Evolutionary conservation across 2,888 invertebrate genomes (phyloP).

Genomic region (Sesia apiformis): DNA sequence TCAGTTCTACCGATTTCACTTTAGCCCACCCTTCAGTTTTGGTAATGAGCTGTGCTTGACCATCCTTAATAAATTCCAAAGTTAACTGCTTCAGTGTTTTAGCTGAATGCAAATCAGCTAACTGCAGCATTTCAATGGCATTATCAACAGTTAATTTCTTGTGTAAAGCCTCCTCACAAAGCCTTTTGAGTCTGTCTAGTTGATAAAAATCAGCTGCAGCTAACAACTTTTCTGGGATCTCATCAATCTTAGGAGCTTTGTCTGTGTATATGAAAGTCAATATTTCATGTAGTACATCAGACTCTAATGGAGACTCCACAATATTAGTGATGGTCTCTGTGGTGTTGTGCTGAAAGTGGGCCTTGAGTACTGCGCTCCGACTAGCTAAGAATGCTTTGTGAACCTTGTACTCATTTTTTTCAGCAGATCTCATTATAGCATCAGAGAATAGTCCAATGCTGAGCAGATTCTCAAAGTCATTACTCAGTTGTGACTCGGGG

Average conservation of each 20-base stretch:
- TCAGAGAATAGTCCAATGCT: slow-evolving; percentile 55
- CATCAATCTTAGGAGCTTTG: slow-evolving; percentile 55
- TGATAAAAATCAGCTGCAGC: slow-evolving; percentile 65
- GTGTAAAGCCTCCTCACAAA: slow-evolving; percentile 59
- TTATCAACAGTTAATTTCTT: slow-evolving; percentile 60
- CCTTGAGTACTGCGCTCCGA: slow-evolving; percentile 56
- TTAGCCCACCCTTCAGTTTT: slow-evolving; percentile 59
- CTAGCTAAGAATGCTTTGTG: slow-evolving; percentile 61
- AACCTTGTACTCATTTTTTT: slow-evolving; percentile 49
- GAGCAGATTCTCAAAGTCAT: slow-evolving; percentile 54
- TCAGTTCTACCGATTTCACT: slow-evolving; percentile 53
- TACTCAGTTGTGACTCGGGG: slow-evolving; percentile 48
- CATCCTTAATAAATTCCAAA: slow-evolving; percentile 62
- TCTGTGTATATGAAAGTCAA: slow-evolving; percentile 60
- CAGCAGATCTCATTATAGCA: slow-evolving; percentile 54
- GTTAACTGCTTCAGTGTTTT: slow-evolving; percentile 44
- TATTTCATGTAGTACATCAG: slow-evolving; percentile 52
- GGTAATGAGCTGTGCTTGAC: slow-evolving; percentile 54
- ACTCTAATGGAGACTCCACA: slow-evolving; percentile 52
- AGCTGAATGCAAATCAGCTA: slow-evolving; percentile 61
- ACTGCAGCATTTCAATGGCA: slow-evolving; percentile 56
- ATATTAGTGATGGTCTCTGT: slow-evolving; percentile 52
- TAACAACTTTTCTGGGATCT: slow-evolving; percentile 55
- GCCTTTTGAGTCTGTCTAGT: slow-evolving; percentile 47
- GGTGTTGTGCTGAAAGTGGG: slow-evolving; percentile 63